These are phyloP conservation scores for Mareca penelope DNA, from an alignment of 2,797 vertebrate species.

Conservation along the genomic window DNA sequence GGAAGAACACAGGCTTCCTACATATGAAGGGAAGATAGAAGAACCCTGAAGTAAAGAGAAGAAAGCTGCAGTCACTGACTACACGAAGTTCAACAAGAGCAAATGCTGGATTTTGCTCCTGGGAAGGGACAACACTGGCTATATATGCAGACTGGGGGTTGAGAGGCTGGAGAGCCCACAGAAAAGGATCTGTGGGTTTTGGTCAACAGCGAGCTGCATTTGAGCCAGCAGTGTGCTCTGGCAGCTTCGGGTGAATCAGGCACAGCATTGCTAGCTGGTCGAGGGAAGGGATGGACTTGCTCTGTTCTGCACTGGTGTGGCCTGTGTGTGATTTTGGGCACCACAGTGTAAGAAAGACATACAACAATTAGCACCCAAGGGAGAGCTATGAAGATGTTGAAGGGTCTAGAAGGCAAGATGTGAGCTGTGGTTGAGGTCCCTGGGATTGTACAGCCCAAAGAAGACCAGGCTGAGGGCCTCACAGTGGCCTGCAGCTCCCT, in stretches of 20 bases:
- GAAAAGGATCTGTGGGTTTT: background rate
- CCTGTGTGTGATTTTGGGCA: too few species aligned
- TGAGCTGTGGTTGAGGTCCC: too few species aligned
- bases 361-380: too few species aligned
- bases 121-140: background rate
- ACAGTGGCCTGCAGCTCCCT: too few species aligned
- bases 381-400: too few species aligned
- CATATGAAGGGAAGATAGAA: background rate
- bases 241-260: background rate
- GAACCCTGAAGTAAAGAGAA: background rate
- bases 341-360: too few species aligned
- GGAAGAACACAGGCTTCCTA: background rate
- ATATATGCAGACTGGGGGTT: background rate
- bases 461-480: too few species aligned
- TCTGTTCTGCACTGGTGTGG: background rate
- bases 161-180: background rate
- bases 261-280: background rate
- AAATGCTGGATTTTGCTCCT: background rate
- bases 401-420: too few species aligned
- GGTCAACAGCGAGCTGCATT: background rate
- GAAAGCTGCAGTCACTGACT: fast-evolving
- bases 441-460: too few species aligned
- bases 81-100: background rate
- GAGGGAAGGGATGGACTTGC: background rate
- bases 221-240: background rate